phyloP scores from a whole-genome alignment of 1,140 invertebrate genomes.

The Drosophila kurseongensis region DNA sequence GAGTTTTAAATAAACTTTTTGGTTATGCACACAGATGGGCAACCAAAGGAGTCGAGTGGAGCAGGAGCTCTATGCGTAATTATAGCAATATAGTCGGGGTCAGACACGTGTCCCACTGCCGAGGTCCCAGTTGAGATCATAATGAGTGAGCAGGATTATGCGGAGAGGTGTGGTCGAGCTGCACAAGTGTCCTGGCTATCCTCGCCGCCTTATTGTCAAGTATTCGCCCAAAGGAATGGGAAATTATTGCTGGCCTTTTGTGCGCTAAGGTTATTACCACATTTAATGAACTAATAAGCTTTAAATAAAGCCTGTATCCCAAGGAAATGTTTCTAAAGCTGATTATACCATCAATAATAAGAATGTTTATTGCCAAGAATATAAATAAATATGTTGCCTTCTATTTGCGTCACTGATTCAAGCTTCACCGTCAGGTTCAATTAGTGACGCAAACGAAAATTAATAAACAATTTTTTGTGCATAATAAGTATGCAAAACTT shows the following conservation, averaged over 20 bases:
- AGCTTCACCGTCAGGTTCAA: no score
- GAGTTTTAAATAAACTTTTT: conserved; percentile 67
- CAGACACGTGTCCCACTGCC: conserved; percentile 49
- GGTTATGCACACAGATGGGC: conserved; percentile 27
- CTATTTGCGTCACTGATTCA: background rate
- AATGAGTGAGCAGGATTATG: conserved; percentile 58
- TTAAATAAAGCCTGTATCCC: conserved; percentile 7
- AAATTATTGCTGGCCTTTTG: conserved; percentile 8
- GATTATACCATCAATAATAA: background rate
- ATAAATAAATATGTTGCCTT: no score
- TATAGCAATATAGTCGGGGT: conserved; percentile 51
- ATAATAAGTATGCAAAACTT: no score
- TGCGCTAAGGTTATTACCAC: conserved; percentile 5
- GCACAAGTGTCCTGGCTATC: conserved; percentile 42
- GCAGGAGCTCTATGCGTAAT: conserved; percentile 58
- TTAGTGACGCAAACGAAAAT: no score
- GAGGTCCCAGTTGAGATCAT: conserved; percentile 12
- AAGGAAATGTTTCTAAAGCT: background rate
- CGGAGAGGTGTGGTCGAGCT: conserved; percentile 55
- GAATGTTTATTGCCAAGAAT: no score
- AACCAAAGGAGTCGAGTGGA: background rate
- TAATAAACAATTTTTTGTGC: background rate
- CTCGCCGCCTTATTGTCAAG: conserved; percentile 42
- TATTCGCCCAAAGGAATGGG: conserved; percentile 17
- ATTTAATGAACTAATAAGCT: conserved; percentile 8